These are phyloP conservation scores for Pemphredon lugubris DNA, from an alignment of 2,888 invertebrate species.

Conservation along the genomic window DNA sequence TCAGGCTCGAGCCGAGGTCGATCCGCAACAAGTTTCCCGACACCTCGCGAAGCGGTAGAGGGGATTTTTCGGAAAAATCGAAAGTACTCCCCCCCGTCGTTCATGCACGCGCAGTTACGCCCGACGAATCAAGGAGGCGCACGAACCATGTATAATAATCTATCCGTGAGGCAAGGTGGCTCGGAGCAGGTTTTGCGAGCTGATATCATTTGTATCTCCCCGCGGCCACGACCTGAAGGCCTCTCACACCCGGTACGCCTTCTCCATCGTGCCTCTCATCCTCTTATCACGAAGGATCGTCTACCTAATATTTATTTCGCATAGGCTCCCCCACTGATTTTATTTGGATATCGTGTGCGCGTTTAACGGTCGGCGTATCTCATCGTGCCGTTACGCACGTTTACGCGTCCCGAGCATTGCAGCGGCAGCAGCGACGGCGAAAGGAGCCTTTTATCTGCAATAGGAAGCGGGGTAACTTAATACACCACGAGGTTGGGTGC, in stretches of 20 bases:
- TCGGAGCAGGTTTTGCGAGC: constrained; percentile 66
- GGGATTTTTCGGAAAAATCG: constrained; percentile 12
- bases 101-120: constrained; percentile 14
- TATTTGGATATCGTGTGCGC: constrained; percentile 62
- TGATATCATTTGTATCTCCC: constrained; percentile 67
- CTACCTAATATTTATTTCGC: constrained; percentile 68
- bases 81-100: constrained; percentile 5
- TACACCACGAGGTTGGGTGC: constrained; percentile 58
- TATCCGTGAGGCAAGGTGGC: constrained; percentile 57
- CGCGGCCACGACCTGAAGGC: constrained; percentile 57
- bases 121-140: constrained; percentile 28
- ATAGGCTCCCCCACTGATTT: constrained; percentile 62
- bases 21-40: constrained; percentile 31
- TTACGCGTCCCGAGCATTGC: constrained; percentile 49
- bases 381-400: constrained; percentile 61
- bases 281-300: constrained; percentile 61
- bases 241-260: constrained; percentile 49
- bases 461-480: constrained; percentile 69
- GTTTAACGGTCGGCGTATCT: constrained; percentile 59
- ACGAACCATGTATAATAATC: constrained; percentile 46
- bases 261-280: constrained; percentile 36
- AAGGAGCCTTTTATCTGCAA: constrained; percentile 53
- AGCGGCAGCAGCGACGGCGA: constrained; percentile 28
- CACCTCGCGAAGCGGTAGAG: too few relatives aligned
- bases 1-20: constrained; percentile 17